Evolutionary conservation across 1,140 invertebrate species (phyloP).

Genomic region (Coboldia fuscipes): DNA sequence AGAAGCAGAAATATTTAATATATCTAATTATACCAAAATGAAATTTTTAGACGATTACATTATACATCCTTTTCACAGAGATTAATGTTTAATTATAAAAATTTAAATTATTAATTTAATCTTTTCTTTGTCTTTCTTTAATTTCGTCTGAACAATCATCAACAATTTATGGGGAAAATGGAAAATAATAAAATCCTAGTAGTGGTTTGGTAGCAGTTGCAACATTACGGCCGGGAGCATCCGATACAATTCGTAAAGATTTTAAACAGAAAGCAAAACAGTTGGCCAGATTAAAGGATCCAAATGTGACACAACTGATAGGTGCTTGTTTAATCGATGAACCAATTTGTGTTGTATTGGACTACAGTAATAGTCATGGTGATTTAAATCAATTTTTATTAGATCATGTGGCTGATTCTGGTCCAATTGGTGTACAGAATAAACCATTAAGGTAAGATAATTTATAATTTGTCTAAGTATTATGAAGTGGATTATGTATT

Average conservation of each 20-base stretch:
- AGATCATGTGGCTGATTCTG: slow-evolving; percentile 48
- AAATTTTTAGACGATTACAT: too few relatives aligned
- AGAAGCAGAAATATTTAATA: too few relatives aligned
- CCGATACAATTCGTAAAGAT: slow-evolving; percentile 34
- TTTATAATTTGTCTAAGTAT: too few relatives aligned
- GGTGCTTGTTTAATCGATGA: slow-evolving; percentile 56
- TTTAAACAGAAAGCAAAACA: slow-evolving; percentile 48
- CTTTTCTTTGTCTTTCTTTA: too few relatives aligned
- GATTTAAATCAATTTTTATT: slow-evolving; percentile 59
- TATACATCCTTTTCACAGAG: not conserved
- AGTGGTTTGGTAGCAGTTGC: slow-evolving; percentile 54
- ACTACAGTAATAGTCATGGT: slow-evolving; percentile 35
- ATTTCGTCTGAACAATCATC: too few relatives aligned
- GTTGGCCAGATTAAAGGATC: slow-evolving; percentile 47
- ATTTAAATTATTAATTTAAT: too few relatives aligned
- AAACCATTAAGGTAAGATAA: slow-evolving; percentile 7
- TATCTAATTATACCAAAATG: too few relatives aligned
- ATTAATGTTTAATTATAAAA: not conserved
- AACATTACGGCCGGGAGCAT: slow-evolving; percentile 37
- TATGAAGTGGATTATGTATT: too few relatives aligned
- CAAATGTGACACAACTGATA: slow-evolving; percentile 54
- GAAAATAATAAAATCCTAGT: too few relatives aligned
- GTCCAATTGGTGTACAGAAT: slow-evolving; percentile 6
- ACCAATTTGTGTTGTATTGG: slow-evolving; percentile 43
- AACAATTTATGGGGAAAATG: too few relatives aligned